Base-by-base conservation (phyloP, 2,888 invertebrate species). In the Imbricaverruca yamaguchii region DNA sequence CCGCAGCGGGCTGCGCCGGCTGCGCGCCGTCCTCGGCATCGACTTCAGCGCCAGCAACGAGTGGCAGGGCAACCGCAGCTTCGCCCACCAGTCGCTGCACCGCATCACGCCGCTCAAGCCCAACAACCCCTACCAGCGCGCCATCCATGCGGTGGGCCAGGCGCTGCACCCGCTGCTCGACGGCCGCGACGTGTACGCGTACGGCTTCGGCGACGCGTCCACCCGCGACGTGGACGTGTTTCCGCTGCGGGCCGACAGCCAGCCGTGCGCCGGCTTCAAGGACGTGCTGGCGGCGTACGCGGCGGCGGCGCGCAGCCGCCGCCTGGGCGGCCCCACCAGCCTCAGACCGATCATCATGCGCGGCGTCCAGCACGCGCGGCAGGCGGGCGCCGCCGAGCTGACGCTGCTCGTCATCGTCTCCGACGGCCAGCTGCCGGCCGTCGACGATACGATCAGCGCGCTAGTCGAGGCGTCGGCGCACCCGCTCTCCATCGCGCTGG, bases 31-130 rank as follows among this genome's bases (percentile, higher is more conserved):
- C n/a, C 87, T 89, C 80, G 89, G 89, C 0, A 87, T 89, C 67
- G 89, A 89, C 85, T 89, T 89, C 85, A 89, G 89, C 12, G 89
- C 89, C 13, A 88, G 88, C 83, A 89, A 89, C 84, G 89, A 89
- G 84, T 89, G 89, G 87, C 89, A 89, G 84, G 89, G 89, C 56
- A 85, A 88, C 80, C 87, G 87, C 82, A 88, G 87, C 13, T 89
- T 89, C 84, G 85, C 84, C 65, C 88, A 88, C 25, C 85, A 87
- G 56, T 87, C 87, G 82, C 85, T 89, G 61, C 87, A 87, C 59
- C 86, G 87, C 80, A 85, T 89, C 57, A 87, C 87, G 82, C 85
- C 63, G 67, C 85, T 85, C 63, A 86, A 86, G 81, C 84, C 86
- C 8, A 85, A 85, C 81, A 89, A 89, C 85, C 89, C 89, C 3